These are phyloP conservation scores for Platyscapa corneri DNA, from an alignment of 1,140 invertebrate genomes.

Conservation along the genomic window DNA sequence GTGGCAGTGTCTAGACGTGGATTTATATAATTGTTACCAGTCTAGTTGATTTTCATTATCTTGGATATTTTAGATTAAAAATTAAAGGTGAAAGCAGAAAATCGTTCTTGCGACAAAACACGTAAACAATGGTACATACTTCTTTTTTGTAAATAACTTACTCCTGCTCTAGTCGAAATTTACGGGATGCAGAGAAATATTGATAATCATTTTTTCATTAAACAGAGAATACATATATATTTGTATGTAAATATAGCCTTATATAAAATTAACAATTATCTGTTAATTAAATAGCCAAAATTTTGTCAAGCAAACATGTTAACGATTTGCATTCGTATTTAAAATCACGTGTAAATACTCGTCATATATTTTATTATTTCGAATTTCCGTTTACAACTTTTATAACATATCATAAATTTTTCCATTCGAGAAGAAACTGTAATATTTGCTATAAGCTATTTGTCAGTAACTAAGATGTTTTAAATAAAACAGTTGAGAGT, in stretches of 20 bases:
- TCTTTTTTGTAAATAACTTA: no score
- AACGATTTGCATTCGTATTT: neutral
- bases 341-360: neutral
- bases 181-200: neutral
- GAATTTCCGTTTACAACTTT: slow-evolving; percentile 8
- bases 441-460: neutral
- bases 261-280: neutral
- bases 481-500: neutral
- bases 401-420: slow-evolving; percentile 1
- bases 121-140: no score
- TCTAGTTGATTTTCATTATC: neutral
- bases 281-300: neutral
- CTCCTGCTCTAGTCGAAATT: neutral
- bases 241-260: neutral
- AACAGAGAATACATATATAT: neutral
- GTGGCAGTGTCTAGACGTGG: no score
- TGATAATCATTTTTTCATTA: neutral
- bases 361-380: neutral
- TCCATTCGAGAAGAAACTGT: neutral
- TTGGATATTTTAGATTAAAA: neutral
- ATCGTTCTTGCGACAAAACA: neutral
- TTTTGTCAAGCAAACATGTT: neutral
- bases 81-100: neutral
- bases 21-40: neutral
- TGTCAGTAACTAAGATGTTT: neutral